These are phyloP conservation scores for Pardosa pseudoannulata DNA, from an alignment of 2,888 invertebrate species.

Conservation along the genomic window DNA sequence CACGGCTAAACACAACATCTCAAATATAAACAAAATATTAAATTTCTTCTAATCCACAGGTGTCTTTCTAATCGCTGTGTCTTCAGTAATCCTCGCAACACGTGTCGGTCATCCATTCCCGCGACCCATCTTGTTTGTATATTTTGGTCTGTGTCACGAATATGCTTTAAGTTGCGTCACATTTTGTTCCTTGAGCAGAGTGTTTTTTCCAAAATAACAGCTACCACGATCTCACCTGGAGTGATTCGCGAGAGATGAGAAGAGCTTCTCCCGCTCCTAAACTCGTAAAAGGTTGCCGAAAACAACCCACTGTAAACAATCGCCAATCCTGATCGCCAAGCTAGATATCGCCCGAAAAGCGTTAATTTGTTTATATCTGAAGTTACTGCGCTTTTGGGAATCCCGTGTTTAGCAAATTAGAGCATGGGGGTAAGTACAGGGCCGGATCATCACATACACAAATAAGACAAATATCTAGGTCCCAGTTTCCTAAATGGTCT, in stretches of 20 bases:
- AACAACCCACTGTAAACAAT: background rate
- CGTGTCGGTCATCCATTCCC: background rate
- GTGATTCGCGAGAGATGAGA: background rate
- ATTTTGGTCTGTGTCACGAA: background rate
- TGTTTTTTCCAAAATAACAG: background rate
- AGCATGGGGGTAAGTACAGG: no score
- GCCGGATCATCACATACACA: no score
- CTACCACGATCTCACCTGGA: background rate
- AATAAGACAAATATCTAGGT: no score
- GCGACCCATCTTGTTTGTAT: constrained; percentile 1
- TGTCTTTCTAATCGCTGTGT: background rate
- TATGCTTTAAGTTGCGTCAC: background rate
- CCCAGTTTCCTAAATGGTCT: no score
- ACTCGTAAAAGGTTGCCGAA: background rate
- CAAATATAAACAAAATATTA: background rate
- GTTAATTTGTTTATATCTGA: no score
- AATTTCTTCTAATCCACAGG: background rate
- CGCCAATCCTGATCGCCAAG: background rate
- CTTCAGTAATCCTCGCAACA: background rate
- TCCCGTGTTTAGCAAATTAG: no score
- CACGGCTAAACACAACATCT: constrained; percentile 52
- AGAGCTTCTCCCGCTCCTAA: background rate
- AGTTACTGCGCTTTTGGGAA: no score
- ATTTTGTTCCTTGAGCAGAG: background rate
- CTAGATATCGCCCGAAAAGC: no score